Evolutionary conservation across 2,113 vertebrate species (phyloP).

Genomic region (Plectropomus leopardus): DNA sequence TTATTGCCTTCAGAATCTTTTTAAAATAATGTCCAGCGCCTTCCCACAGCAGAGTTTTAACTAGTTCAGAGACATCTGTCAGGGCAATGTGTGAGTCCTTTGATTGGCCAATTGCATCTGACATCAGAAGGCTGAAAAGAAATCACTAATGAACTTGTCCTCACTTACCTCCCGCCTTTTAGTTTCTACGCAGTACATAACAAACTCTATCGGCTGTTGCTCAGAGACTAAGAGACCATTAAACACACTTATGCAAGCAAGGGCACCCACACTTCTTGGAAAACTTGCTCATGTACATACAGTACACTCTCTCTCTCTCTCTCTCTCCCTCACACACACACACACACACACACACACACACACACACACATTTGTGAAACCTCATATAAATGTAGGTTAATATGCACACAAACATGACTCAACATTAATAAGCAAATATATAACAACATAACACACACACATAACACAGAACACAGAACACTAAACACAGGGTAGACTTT

Average conservation of each 20-base stretch:
- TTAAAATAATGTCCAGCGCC: background rate
- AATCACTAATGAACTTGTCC: background rate
- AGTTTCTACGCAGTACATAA: background rate
- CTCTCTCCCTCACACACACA: too few relatives aligned
- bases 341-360: background rate
- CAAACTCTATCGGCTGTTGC: background rate
- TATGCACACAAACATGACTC: background rate
- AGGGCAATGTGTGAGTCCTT: background rate
- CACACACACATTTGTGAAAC: background rate
- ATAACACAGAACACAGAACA: too few relatives aligned
- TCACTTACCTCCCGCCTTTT: background rate
- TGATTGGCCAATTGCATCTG: background rate
- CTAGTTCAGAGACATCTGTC: background rate
- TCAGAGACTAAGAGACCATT: background rate
- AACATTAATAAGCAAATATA: too few relatives aligned
- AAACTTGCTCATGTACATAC: too few relatives aligned
- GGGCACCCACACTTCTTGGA: background rate
- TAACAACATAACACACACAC: too few relatives aligned
- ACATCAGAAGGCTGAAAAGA: background rate
- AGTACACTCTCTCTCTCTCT: too few relatives aligned
- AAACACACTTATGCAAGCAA: background rate
- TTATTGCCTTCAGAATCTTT: background rate
- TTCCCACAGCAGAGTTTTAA: background rate
- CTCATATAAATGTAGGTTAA: background rate
- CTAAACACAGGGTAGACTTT: background rate